phyloP scores from a whole-genome alignment of 2,888 invertebrate genomes.

The Nebria brevicollis region DNA sequence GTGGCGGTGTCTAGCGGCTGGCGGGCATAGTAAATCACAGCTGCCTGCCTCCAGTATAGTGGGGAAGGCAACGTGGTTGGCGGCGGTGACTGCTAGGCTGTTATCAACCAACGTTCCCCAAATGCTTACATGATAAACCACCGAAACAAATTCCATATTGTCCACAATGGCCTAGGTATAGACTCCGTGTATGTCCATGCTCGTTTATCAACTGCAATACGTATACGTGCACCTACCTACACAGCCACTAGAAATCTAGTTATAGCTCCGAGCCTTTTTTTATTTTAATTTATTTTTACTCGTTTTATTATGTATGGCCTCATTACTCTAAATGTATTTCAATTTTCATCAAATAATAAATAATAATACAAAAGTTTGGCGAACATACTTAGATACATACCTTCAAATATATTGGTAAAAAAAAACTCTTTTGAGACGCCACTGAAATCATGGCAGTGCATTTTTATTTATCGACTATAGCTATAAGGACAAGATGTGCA shows the following conservation, averaged over 20 bases:
- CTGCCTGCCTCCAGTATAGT: slow-evolving; percentile 35
- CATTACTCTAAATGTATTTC: too few relatives aligned
- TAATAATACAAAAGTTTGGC: too few relatives aligned
- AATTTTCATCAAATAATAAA: too few relatives aligned
- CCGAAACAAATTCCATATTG: slow-evolving; percentile 60
- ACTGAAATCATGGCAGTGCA: neutral
- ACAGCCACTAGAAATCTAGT: neutral
- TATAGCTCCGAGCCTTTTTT: neutral
- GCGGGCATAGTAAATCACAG: slow-evolving; percentile 53
- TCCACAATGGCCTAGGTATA: slow-evolving; percentile 52
- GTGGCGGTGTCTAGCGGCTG: slow-evolving; percentile 42
- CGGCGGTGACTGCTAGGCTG: slow-evolving; percentile 51
- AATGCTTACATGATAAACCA: slow-evolving; percentile 59
- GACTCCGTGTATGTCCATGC: neutral
- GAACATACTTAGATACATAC: too few relatives aligned
- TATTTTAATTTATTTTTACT: neutral
- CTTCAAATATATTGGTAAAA: too few relatives aligned
- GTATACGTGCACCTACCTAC: neutral
- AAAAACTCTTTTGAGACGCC: neutral
- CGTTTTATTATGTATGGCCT: too few relatives aligned
- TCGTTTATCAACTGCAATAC: slow-evolving; percentile 13
- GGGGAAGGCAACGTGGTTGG: slow-evolving; percentile 52
- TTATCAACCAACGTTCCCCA: slow-evolving; percentile 45
- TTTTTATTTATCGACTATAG: neutral
- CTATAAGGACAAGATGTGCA: neutral